Evolutionary conservation across 2,113 vertebrate genomes (phyloP), one percentile per base, ranked within the genome.

Genomic region (Nasalis larvatus): DNA sequence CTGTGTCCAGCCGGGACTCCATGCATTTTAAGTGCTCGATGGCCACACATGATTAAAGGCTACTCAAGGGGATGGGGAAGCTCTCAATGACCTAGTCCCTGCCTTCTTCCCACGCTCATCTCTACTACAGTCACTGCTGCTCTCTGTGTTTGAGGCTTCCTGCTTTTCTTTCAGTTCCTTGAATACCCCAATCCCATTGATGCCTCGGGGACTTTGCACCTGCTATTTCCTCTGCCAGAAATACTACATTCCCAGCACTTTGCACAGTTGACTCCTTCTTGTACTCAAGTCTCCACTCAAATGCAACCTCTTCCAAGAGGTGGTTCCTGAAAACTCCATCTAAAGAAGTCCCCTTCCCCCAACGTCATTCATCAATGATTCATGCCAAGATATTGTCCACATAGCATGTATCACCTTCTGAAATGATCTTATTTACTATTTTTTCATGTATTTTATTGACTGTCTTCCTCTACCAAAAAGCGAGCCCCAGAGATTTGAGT

Each of bases 1-100:
- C 52, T 20, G 0, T 54, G 52, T 2, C 52, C 18, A 54, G 18
- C 52, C 0, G 0, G 0, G 35, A 66, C 56, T 93, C n/a, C 8
- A 16, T 8, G 8, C 23, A 42, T 76, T 52, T 76, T 42, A 40
- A 85, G 18, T 0, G 3, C 12, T 63, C 18, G 1, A 8, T 17
- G 4, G 35, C 35, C 81, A 32, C 40, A 8, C 2, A 3, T 74
- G 52, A 25, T 40, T 76, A 84, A 40, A 27, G 77, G 35, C 56
- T 66, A 66, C 14, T 8, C 3, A 52, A 60, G 86, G 21, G 6
- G 42, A 17, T 21, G 21, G 80, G 0, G 27, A 60, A 8, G 18
- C 32, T 52, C 74, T 45, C 20, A 93, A 27, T 42, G n/a, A 93
- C 54, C 47, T n/a, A 10, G n/a, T n/a, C 20, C 58, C n/a, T 42